These are phyloP conservation scores for Drosophila mojavensis DNA, from an alignment of 1,140 invertebrate species.

Conservation along the genomic window DNA sequence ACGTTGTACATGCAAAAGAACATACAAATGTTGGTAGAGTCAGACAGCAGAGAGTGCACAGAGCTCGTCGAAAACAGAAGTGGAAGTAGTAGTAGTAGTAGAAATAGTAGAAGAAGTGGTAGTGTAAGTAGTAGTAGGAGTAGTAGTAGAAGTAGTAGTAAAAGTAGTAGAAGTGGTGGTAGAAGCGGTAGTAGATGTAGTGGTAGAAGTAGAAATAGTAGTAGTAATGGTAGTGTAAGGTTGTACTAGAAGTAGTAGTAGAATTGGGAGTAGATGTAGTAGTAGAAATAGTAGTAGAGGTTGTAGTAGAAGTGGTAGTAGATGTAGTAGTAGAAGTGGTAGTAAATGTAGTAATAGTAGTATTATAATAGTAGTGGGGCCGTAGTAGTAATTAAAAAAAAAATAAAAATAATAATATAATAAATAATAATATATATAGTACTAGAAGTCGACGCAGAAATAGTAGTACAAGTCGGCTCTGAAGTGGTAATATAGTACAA, in stretches of 20 bases:
- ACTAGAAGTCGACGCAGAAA: background rate
- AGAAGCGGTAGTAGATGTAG: background rate
- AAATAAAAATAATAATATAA: background rate
- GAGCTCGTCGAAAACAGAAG: constrained; percentile 37
- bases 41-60: constrained; percentile 55
- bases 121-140: background rate
- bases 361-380: background rate
- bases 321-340: background rate
- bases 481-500: too few relatives aligned
- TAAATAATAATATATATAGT: background rate
- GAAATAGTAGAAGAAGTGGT: background rate
- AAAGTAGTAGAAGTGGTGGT: background rate
- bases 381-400: too few relatives aligned
- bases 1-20: constrained; percentile 70
- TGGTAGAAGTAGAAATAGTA: background rate
- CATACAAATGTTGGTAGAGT: constrained; percentile 74
- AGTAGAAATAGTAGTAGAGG: background rate
- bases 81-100: constrained; percentile 9
- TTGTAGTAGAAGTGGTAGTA: background rate
- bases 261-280: background rate
- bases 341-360: background rate
- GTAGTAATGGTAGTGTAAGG: background rate
- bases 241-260: background rate
- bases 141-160: constrained; percentile 1
- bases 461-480: background rate